These are phyloP conservation scores for Augochlorella aurata DNA, from an alignment of 2,888 invertebrate species.

Conservation along the genomic window DNA sequence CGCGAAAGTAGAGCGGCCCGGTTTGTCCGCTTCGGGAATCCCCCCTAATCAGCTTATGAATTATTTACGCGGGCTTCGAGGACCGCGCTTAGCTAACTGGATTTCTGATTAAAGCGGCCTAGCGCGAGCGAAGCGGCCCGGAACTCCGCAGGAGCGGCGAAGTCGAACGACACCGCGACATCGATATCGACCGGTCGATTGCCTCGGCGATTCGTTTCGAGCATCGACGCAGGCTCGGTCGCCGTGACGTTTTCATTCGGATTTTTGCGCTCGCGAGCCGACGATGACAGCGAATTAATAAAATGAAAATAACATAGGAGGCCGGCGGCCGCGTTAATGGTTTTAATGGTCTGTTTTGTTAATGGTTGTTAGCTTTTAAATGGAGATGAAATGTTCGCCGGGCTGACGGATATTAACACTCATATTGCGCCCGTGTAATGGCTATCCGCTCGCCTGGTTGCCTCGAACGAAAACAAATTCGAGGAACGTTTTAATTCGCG, in stretches of 20 bases:
- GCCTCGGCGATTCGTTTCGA: not conserved
- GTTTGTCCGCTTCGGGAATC: constrained; percentile 28
- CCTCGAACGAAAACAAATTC: not conserved
- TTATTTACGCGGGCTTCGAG: constrained; percentile 37
- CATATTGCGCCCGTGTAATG: not conserved
- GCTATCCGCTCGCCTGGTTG: not conserved
- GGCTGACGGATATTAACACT: constrained; percentile 8
- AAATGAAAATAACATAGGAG: not conserved
- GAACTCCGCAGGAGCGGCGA: not conserved
- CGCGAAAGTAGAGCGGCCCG: constrained; percentile 19
- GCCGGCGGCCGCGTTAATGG: not conserved
- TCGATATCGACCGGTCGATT: not conserved
- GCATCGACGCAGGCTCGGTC: not conserved
- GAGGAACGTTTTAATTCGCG: not conserved
- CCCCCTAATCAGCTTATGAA: constrained; percentile 55
- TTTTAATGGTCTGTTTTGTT: constrained; percentile 4
- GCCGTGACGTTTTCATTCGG: not conserved
- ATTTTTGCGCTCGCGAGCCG: not conserved
- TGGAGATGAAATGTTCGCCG: not conserved
- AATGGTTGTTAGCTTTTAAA: constrained; percentile 8
- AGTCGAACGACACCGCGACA: not conserved
- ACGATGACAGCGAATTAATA: not conserved
- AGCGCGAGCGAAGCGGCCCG: not conserved
- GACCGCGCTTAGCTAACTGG: constrained; percentile 29
- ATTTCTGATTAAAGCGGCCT: constrained; percentile 35